Evolutionary conservation across 2,113 vertebrate species (phyloP), one percentile per base, ranked within the genome.

Genomic region (Bos javanicus): DNA sequence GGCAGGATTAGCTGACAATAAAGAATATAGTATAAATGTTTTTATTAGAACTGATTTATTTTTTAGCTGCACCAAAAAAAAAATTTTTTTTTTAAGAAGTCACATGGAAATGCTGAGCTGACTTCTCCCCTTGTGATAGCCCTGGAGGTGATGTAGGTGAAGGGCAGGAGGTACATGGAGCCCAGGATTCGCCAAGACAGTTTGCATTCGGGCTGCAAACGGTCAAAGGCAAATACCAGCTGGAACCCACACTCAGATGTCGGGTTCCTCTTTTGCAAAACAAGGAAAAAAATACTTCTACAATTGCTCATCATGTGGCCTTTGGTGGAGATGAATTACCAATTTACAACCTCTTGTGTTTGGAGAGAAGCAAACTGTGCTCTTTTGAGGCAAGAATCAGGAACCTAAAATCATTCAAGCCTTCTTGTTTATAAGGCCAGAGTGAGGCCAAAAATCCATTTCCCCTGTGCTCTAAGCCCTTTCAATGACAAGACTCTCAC

Each of bases 1-100:
- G 98, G 98, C 98, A 99, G 98, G 98, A 99, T 99, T 99, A 98
- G 98, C 98, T 98, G 98, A 98, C 98, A 98, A 98, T 99, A 99
- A 99, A 98, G 98, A 98, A 99, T 98, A 99, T 97, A 97, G 96
- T 98, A 97, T 97, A 99, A 99, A 98, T 98, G 97, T 98, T 98
- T 99, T 98, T 98, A 98, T 97, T 96, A 98, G 98, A 98, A 98
- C 74, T 87, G 97, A 97, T 97, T 98, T 96, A 71, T 95, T 94
- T 98, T 98, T 98, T 97, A 95, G 98, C 98, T 98, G 87, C 10
- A 94, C 21, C 39, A 62, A 15, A 80, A 57, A 30, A 87, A 50
- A 62, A 30, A 6, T 33, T 62, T 6, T 48, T 1, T 30, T 57
- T 36, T 74, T 11, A 39, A 84, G 97, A 91, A 91, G 93, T 97